phyloP scores from a whole-genome alignment of 2,888 invertebrate species.

The Lochmaea capreae region DNA sequence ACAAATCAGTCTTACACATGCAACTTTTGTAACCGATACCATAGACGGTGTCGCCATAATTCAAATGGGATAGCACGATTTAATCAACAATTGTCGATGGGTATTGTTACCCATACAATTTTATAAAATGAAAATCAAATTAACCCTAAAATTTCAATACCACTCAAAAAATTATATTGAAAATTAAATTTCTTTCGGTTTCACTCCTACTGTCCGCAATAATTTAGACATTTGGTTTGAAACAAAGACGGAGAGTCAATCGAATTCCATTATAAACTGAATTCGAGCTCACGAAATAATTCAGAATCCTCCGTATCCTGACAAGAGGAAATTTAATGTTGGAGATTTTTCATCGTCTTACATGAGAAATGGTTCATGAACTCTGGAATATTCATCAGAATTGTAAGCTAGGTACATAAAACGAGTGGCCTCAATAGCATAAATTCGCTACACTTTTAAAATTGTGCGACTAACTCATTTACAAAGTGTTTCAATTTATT shows the following conservation, averaged over 20 bases:
- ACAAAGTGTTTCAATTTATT: not conserved
- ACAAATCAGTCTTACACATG: too few relatives aligned
- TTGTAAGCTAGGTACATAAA: slow-evolving; percentile 16
- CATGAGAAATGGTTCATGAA: slow-evolving; percentile 41
- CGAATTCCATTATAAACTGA: slow-evolving; percentile 36
- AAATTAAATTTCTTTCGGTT: too few relatives aligned
- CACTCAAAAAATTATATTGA: too few relatives aligned
- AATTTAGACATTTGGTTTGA: slow-evolving; percentile 10
- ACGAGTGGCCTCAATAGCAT: not conserved
- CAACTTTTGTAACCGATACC: too few relatives aligned
- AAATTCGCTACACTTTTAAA: slow-evolving; percentile 3
- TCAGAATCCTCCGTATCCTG: slow-evolving; percentile 28
- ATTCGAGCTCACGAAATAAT: slow-evolving; percentile 37
- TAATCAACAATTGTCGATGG: too few relatives aligned
- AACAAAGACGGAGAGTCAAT: slow-evolving; percentile 29
- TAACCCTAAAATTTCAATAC: too few relatives aligned
- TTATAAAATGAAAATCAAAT: too few relatives aligned
- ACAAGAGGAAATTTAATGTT: slow-evolving; percentile 37
- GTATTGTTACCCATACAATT: too few relatives aligned
- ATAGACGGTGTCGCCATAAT: too few relatives aligned
- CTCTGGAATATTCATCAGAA: slow-evolving; percentile 37
- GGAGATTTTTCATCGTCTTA: slow-evolving; percentile 36
- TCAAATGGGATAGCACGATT: too few relatives aligned
- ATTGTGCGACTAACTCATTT: not conserved
- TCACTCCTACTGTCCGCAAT: not conserved